Conservation (phyloP, 2,888 invertebrate genomes). For the Stegophylla sp. region DNA sequence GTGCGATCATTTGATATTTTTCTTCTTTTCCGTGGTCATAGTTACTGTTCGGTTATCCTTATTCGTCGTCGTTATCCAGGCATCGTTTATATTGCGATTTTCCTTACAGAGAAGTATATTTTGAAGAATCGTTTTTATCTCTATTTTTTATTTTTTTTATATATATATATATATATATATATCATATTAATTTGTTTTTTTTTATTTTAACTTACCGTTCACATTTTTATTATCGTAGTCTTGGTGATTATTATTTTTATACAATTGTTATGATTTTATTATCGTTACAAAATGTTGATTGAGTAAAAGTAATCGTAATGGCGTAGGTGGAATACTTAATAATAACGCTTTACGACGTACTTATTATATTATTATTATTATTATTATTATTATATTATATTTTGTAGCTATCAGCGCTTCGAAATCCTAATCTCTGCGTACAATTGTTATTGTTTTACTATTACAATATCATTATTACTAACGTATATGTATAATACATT, state of each 20-base stretch:
- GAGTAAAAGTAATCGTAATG: not conserved
- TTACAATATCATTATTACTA: too few relatives aligned
- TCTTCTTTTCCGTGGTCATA: slow-evolving; percentile 48
- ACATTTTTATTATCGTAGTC: slow-evolving; percentile 37
- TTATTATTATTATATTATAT: too few relatives aligned
- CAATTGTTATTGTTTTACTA: not conserved
- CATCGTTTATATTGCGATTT: slow-evolving; percentile 56
- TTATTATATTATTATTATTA: too few relatives aligned
- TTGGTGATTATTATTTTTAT: not conserved
- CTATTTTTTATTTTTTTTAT: slow-evolving; percentile 15
- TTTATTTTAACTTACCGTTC: not conserved
- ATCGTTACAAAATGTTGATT: slow-evolving; percentile 10
- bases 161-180: too few relatives aligned
- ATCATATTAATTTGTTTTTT: not conserved
- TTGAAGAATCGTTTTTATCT: slow-evolving; percentile 28
- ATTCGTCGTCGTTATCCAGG: slow-evolving; percentile 52
- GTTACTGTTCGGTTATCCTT: slow-evolving; percentile 60
- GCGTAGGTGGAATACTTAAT: not conserved
- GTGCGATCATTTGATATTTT: slow-evolving; percentile 23
- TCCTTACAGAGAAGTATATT: slow-evolving; percentile 57
- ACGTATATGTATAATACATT: not conserved
- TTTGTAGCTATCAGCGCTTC: slow-evolving; percentile 14
- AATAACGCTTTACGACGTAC: not conserved
- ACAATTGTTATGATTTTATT: not conserved
- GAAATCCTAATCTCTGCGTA: not conserved